These are phyloP conservation scores for Sus cebifrons DNA, from an alignment of 2,797 vertebrate genomes.

Conservation along the genomic window DNA sequence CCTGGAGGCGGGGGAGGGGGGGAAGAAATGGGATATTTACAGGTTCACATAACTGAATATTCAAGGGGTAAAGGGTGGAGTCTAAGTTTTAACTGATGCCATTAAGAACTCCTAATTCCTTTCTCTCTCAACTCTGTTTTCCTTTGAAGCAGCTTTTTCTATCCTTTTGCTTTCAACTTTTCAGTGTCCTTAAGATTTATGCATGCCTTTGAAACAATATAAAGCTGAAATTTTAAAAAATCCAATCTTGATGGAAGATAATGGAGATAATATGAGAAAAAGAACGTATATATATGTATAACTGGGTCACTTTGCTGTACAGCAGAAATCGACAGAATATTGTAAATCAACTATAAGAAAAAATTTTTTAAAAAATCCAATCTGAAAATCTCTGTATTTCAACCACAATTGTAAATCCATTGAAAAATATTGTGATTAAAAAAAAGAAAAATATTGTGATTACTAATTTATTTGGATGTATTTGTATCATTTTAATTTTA, in stretches of 20 bases:
- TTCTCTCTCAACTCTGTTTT: background rate
- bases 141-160: background rate
- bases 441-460: background rate
- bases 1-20: accelerated
- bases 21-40: background rate
- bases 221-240: background rate
- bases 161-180: background rate
- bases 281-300: background rate
- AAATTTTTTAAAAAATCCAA: background rate
- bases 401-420: background rate
- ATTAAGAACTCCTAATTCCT: background rate
- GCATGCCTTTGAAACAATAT: background rate
- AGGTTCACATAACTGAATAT: background rate
- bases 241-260: too few species aligned
- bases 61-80: background rate
- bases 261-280: too few species aligned
- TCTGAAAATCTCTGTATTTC: conserved; percentile 14
- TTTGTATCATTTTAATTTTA: background rate
- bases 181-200: background rate
- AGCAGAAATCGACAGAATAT: too few species aligned
- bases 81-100: background rate
- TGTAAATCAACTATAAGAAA: background rate
- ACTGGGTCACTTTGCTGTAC: too few species aligned
- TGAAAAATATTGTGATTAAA: background rate
- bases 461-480: background rate